phyloP scores from a whole-genome alignment of 2,888 invertebrate genomes.

The Agrotis ipsilon region DNA sequence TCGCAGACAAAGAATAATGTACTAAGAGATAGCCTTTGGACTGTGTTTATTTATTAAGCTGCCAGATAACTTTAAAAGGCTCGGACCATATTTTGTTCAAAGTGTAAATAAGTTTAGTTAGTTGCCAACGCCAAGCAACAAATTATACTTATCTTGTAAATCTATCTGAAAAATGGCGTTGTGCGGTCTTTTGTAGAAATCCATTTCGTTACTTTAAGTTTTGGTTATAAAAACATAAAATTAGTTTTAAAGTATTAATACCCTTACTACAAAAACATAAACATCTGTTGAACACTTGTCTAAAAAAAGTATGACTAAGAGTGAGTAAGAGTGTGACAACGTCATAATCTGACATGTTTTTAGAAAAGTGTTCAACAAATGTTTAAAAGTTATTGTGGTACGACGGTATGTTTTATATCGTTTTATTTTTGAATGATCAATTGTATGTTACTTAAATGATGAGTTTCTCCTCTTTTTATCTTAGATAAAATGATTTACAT shows the following conservation, averaged over 20 bases:
- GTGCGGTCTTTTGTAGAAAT: background rate
- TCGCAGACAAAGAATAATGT: constrained; percentile 52
- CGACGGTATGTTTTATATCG: no score
- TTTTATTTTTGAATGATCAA: no score
- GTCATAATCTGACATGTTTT: no score
- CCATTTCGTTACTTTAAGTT: background rate
- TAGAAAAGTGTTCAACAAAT: no score
- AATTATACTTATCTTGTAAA: constrained; percentile 29
- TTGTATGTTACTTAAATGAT: no score
- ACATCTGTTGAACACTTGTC: no score
- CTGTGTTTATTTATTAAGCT: constrained; percentile 46
- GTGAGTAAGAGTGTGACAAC: no score
- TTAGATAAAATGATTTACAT: no score
- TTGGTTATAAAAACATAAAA: background rate
- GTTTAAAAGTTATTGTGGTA: no score
- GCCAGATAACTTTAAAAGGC: constrained; percentile 44
- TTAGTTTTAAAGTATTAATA: background rate
- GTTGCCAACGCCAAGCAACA: constrained; percentile 17
- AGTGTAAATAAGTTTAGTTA: constrained; percentile 37
- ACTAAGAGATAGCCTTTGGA: constrained; percentile 33
- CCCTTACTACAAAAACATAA: no score
- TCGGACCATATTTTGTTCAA: constrained; percentile 31
- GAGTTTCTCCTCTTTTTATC: no score
- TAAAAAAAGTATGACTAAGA: no score
- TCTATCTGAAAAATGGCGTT: constrained; percentile 14